Evolutionary conservation across 2,113 vertebrate genomes (phyloP).

Genomic region (Nothoprocta pentlandii): DNA sequence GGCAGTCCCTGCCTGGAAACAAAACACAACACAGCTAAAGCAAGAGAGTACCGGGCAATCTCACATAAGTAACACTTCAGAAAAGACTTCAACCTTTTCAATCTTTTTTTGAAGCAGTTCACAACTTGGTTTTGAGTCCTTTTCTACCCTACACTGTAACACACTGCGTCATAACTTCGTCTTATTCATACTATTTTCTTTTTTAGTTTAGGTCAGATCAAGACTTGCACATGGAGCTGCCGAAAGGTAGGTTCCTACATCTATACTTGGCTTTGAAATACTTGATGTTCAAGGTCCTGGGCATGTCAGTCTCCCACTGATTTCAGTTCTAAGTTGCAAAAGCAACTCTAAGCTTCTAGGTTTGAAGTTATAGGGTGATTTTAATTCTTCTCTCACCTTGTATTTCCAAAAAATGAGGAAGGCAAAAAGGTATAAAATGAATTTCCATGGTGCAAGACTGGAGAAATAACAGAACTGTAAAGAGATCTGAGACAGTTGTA

Average conservation of each 20-base stretch:
- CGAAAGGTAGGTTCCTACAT: neutral
- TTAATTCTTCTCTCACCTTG: neutral
- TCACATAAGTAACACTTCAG: neutral
- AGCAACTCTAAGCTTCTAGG: neutral
- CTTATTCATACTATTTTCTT: neutral
- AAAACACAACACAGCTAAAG: neutral
- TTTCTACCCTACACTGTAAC: neutral
- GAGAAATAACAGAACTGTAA: neutral
- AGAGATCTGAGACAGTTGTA: neutral
- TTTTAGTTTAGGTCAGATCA: neutral
- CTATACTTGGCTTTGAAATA: neutral
- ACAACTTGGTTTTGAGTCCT: neutral
- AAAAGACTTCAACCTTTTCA: neutral
- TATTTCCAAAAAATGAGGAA: neutral
- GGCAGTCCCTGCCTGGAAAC: constrained; percentile 52
- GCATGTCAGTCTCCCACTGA: neutral
- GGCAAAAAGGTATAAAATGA: neutral
- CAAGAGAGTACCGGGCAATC: neutral
- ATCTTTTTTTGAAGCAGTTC: neutral
- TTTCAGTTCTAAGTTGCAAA: neutral
- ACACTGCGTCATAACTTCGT: neutral
- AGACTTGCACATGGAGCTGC: neutral
- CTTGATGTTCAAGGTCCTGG: neutral
- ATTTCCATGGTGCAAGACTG: neutral
- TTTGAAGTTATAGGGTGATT: neutral